Evolutionary conservation across 37 sponge, comb jelly and placozoan species (phyloP), one percentile per base, ranked within the genome.

Genomic region (Agelas oroides): DNA sequence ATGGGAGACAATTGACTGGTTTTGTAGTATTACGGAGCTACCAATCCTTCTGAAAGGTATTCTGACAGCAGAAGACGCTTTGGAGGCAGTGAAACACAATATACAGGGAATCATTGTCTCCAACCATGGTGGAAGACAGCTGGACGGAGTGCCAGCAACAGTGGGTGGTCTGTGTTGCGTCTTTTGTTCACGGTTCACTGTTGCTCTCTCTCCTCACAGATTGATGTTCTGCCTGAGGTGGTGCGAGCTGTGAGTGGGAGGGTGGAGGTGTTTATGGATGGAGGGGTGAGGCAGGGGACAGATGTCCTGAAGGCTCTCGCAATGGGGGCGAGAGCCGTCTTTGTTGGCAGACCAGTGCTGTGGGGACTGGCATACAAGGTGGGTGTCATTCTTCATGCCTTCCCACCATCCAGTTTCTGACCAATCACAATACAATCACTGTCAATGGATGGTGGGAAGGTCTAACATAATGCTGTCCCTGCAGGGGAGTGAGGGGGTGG

Each of bases 281-380:
- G 96, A 46, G 96, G 96, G 14, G 82, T 95, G 41, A 86, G 96
- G 27, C 73, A 87, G 23, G 96, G 96, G 21, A 93, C 88, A 25
- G 96, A 95, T 77, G 95, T 95, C 19, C 77, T 95, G 78, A 92
- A 91, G 66, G 95, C 95, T 5, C 86, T 95, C 11, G 95, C 95
- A 18, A 71, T 95, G 64, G 95, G 95, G 11, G 95, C 95, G 21
- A 82, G 84, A 75, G 86, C 87, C 36, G 95, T 95, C 23, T 92
- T 95, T 55, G 66, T 95, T 30, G 95, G 95, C 15, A 62, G 95
- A 33, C 95, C 95, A 32, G 84, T 84, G 6, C 79, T 95, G 21
- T 95, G 95, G 95, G 95, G 95, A 61, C 91, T 95, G 53, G 83
- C 86, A 30, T 86, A 78, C 78, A 90, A 87, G 8, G 92, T 90